Evolutionary conservation across 2,113 vertebrate species (phyloP).

Genomic region (Turnix velox): DNA sequence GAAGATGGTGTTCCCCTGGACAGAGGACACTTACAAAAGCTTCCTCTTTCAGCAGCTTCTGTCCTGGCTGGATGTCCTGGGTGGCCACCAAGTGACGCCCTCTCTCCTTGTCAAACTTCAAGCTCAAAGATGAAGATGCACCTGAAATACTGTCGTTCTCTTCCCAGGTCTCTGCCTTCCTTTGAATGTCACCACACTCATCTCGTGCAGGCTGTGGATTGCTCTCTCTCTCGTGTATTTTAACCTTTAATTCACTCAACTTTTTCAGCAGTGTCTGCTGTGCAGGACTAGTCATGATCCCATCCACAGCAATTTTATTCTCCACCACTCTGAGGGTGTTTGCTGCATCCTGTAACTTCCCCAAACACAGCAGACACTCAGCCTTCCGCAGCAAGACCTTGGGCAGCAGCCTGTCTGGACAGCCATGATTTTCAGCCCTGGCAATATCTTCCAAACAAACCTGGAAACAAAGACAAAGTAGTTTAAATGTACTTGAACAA

Average conservation of each 20-base stretch:
- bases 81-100: constrained; percentile 84
- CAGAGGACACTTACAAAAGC: constrained; percentile 87
- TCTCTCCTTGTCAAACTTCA: constrained; percentile 72
- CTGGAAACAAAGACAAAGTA: constrained; percentile 62
- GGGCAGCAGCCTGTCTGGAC: constrained; percentile 79
- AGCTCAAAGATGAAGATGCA: constrained; percentile 66
- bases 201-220: neutral
- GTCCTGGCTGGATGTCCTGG: constrained; percentile 77
- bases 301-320: neutral
- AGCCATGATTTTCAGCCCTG: constrained; percentile 76
- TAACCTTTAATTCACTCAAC: constrained; percentile 44
- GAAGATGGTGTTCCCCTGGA: constrained; percentile 64
- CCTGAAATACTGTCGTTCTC: constrained; percentile 41
- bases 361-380: constrained; percentile 77
- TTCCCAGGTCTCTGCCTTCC: constrained; percentile 8
- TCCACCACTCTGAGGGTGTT: constrained; percentile 25
- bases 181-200: neutral
- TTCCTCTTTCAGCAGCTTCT: constrained; percentile 81
- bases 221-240: neutral
- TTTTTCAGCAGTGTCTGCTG: constrained; percentile 30
- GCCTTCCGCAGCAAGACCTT: constrained; percentile 81
- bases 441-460: constrained; percentile 83
- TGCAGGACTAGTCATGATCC: neutral
- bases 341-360: constrained; percentile 44
- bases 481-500: neutral